Percentiles rank a stretch among this genome's conserved stretches.
These are phyloP conservation scores for Sarcophaga peregrina DNA, from an alignment of 1,140 invertebrate species.

Conservation along the genomic window DNA sequence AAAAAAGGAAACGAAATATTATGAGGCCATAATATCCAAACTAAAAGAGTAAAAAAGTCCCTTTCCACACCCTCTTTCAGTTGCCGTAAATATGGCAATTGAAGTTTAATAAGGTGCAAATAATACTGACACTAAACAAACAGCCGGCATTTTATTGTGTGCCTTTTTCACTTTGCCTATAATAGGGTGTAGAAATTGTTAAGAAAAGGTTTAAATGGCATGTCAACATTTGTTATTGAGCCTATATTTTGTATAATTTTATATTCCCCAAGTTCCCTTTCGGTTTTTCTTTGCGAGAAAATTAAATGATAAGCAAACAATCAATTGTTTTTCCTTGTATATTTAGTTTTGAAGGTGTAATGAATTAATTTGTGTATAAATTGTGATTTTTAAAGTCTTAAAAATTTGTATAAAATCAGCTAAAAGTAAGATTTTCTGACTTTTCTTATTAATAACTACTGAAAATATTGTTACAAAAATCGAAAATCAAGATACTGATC, in stretches of 20 bases:
- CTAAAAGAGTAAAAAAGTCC: neutral
- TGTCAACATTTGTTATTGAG: neutral
- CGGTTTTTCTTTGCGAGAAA: neutral
- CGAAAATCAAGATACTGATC: too few species aligned
- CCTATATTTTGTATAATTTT: neutral
- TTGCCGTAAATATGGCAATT: neutral
- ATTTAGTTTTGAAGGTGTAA: too few species aligned
- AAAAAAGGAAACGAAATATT: slow-evolving; percentile 19
- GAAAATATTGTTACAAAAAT: too few species aligned
- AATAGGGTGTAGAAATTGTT: neutral
- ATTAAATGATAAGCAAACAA: slow-evolving; percentile 11
- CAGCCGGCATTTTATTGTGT: neutral
- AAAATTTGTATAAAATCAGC: too few species aligned
- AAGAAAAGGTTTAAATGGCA: slow-evolving; percentile 20
- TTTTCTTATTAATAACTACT: too few species aligned
- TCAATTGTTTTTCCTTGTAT: neutral
- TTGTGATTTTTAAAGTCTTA: too few species aligned
- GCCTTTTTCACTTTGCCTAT: too few species aligned
- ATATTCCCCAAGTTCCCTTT: neutral
- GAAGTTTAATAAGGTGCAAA: slow-evolving; percentile 36
- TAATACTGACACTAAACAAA: slow-evolving; percentile 12
- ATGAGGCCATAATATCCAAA: slow-evolving; percentile 29
- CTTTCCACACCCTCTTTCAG: neutral
- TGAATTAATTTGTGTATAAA: too few species aligned
- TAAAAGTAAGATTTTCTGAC: too few species aligned